Percentiles rank a stretch among this genome's conserved stretches.
These are phyloP conservation scores for Eudasyphora cyanicolor DNA, from an alignment of 2,888 invertebrate genomes.

Conservation along the genomic window DNA sequence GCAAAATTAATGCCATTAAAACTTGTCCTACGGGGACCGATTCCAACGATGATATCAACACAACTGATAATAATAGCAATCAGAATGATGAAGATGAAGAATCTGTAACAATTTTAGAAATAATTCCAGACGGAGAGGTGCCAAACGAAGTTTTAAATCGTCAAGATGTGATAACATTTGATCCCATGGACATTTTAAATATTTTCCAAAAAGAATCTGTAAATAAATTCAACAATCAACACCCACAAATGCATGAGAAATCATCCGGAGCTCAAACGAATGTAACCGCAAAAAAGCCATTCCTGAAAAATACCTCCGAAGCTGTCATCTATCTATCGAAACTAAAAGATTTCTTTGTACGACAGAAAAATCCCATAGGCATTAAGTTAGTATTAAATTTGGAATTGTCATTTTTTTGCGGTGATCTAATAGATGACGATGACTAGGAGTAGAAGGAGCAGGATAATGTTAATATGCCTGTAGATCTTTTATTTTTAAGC, in stretches of 20 bases:
- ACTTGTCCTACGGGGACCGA: too few species aligned
- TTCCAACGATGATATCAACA: not conserved
- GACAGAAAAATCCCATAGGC: not conserved
- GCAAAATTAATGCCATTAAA: not conserved
- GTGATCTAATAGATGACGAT: too few species aligned
- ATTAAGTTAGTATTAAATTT: not conserved
- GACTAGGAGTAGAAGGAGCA: too few species aligned
- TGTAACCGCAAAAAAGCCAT: too few species aligned
- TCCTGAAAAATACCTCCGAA: not conserved
- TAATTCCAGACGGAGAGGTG: slow-evolving; percentile 32
- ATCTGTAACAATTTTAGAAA: slow-evolving; percentile 27
- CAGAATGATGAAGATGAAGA: not conserved
- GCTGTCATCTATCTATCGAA: not conserved
- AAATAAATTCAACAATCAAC: too few species aligned
- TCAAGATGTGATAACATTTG: too few species aligned
- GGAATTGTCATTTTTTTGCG: not conserved
- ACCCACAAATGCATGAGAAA: too few species aligned
- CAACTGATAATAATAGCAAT: not conserved
- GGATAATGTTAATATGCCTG: not conserved
- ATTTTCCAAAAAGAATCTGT: too few species aligned
- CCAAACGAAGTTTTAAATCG: too few species aligned
- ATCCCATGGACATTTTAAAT: too few species aligned
- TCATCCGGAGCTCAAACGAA: too few species aligned
- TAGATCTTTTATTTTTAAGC: not conserved
- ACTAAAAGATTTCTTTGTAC: not conserved